Evolutionary conservation across 2,113 vertebrate species (phyloP), one percentile per base, ranked within the genome.

Genomic region (Anhinga anhinga): DNA sequence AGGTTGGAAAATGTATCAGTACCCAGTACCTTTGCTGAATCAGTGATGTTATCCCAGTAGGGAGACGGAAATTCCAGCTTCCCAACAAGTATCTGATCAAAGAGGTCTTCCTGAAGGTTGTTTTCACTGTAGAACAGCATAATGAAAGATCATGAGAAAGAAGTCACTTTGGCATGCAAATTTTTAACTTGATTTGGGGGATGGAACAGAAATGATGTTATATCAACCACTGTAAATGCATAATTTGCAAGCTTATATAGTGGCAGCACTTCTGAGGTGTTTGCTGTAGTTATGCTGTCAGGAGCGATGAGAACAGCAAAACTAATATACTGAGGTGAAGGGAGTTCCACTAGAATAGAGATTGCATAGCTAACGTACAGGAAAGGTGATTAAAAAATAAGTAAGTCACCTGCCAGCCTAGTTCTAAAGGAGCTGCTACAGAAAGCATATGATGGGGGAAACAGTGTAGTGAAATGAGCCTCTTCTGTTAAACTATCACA

Each of bases 11-110:
- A 84, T 2, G 1, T 42, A 32, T 8, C 15, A 32, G 56, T 96
- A 99, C 99, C 99, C 15, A 32, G 59, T 96, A 99, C 99, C 99
- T 99, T 99, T 86, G 99, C 99, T 3, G 99, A 98, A 88, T 99
- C 98, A 0, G 98, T 99, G 97, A 99, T 99, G 97, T 99, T 99
- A 97, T 99, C 99, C 99, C 99, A 99, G 97, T 99, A 99, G 32
- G 99, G 99, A 80, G 99, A 98, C 40, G 99, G 99, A 86, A 99
- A 99, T 91, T 99, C 99, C 94, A 99, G 97, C 74, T 97, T 99
- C 29, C 99, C 99, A 55, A 98, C 97, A 56, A 99, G 98, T 95
- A 99, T 99, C 98, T 99, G 99, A 94, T 99, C 99, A 77, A 99
- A 99, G 96, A 99, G 98, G 86, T 99, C 99, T 96, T 99, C 99